phyloP scores from a whole-genome alignment of 1,140 invertebrate species.

The Acromyrmex echinatior region DNA sequence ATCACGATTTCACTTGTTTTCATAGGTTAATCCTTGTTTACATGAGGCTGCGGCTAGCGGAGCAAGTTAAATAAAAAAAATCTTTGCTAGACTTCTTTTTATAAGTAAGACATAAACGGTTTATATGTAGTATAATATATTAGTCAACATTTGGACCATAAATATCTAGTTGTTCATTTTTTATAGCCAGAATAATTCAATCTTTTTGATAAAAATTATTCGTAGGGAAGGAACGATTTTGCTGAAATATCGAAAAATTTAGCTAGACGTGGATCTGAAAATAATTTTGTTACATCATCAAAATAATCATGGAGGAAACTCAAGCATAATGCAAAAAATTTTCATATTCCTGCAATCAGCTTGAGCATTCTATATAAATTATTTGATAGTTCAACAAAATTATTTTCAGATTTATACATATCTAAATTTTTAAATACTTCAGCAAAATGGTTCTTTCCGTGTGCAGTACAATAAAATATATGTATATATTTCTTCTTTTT shows the following conservation, averaged over 20 bases:
- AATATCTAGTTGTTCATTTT: not conserved
- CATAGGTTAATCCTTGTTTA: conserved; percentile 52
- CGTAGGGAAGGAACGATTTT: no score
- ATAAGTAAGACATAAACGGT: conserved; percentile 7
- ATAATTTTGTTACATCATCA: no score
- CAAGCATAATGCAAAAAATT: no score
- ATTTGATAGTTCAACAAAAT: no score
- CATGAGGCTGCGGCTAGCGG: not conserved
- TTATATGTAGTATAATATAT: not conserved
- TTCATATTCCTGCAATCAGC: no score
- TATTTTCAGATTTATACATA: no score
- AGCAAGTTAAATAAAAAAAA: not conserved
- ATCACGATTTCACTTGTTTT: conserved; percentile 69
- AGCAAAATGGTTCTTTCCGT: no score
- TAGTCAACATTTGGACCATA: not conserved
- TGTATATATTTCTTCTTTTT: not conserved
- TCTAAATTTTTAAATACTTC: no score
- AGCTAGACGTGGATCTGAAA: no score
- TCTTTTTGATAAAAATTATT: not conserved
- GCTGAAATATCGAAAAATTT: no score
- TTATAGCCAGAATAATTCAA: not conserved
- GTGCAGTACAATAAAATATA: not conserved
- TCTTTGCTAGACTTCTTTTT: not conserved
- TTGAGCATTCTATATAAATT: no score
- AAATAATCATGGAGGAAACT: no score